Base-by-base conservation (phyloP, 2,113 vertebrate species). In the Garra rufa region DNA sequence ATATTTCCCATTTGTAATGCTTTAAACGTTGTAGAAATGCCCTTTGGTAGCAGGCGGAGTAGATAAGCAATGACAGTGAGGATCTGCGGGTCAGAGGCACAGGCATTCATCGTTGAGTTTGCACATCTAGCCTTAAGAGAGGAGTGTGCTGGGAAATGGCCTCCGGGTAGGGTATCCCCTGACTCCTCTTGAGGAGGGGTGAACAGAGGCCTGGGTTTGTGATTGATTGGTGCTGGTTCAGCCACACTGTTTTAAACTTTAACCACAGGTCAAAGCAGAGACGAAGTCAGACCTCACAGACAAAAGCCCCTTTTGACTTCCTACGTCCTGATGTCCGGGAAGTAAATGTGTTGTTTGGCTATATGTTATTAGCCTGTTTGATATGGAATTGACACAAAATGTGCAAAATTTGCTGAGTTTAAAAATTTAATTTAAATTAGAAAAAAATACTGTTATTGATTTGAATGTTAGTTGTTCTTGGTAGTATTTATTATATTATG, bases 141-240 rank as follows among this genome's bases (percentile, higher is more conserved):
- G 57, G 80, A 71, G 83, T 81, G 76, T 46, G 82, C 63, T 78
- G 76, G 83, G 83, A 78, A 85, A 85, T 70, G 83, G 76, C 83
- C 76, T 71, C 48, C 21, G 83, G 76, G 48, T 55, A 24, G 50
- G 65, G n/a, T 79, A 67, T 70, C 55, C 43, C 57, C 57, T 65
- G 71, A 59, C 57, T 30, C n/a, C 24, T 28, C 57, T 24, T 30
- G 41, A 55, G 15, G n/a, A 24, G n/a, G 21, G 43, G 50, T n/a
- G 61, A 83, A 28, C 21, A 19, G 26, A 81, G 34, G 14, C 34
- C 19, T 80, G 79, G 67, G 30, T 57, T 50, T 3, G 17, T 83
- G 55, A 89, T 87, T 59, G 75, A 89, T 88, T 88, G 71, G 82
- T 87, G 76, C 74, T 69, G 50, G n/a, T 76, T 46, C 63, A 88